Percentiles rank a stretch among this genome's conserved stretches.
phyloP scores from a whole-genome alignment of 92 coral and sea anemone genomes.

The Porites cylindrica region DNA sequence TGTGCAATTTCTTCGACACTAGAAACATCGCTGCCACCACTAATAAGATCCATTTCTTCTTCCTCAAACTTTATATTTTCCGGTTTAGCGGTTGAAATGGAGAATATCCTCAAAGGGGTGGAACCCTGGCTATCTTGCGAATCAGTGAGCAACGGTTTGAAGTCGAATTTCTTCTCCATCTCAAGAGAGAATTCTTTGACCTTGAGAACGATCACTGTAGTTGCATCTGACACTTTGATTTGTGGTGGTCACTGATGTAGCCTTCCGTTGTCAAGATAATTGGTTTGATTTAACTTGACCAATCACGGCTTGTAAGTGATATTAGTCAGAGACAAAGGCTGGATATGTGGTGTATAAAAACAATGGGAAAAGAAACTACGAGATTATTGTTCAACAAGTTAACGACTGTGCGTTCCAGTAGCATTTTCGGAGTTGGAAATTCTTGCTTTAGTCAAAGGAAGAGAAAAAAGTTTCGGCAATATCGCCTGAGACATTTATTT shows the following conservation, averaged over 20 bases:
- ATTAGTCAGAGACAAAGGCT: constrained; percentile 10
- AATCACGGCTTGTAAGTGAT: background rate
- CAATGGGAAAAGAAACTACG: background rate
- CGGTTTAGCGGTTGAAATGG: background rate
- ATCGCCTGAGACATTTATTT: too few species aligned
- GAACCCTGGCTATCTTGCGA: background rate
- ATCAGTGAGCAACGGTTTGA: constrained; percentile 1
- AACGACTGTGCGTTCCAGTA: background rate
- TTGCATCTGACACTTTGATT: background rate
- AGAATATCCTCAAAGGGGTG: constrained; percentile 17
- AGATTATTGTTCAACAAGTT: background rate
- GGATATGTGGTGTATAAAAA: constrained; percentile 19
- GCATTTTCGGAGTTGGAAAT: too few species aligned
- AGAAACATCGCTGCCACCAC: constrained; percentile 16
- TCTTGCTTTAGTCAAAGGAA: background rate
- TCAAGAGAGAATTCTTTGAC: background rate
- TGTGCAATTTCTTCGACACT: constrained; percentile 14
- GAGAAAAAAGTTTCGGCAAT: background rate
- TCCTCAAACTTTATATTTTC: background rate
- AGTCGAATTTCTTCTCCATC: constrained; percentile 15
- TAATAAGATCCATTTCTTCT: background rate
- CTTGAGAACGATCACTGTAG: background rate
- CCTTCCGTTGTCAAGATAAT: constrained; percentile 31
- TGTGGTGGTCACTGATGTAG: background rate
- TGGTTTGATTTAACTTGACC: background rate